Base-by-base conservation (phyloP, 2,888 invertebrate genomes). In the Drosophila kuntzei region DNA sequence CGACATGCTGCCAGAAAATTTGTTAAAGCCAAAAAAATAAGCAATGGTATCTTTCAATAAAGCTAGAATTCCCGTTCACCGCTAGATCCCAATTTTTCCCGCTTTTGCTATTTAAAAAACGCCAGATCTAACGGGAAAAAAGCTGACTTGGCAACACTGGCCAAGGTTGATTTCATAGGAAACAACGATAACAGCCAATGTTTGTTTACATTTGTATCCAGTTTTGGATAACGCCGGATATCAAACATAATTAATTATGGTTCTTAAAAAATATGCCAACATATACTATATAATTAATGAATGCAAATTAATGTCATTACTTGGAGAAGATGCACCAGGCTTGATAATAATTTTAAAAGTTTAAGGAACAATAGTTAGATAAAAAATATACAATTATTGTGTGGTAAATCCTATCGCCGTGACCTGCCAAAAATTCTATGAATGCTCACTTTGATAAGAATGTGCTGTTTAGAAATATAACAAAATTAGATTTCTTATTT, bases 161-260 rank as follows among this genome's bases (percentile, higher is more conserved):
- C 11, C 14, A 55, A 25, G 44, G 44, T 44, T 34, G 57, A 57
- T 18, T 46, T 11, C 44, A 32, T 18, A 14, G 43, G 22, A 20
- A n/a, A 3, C 20, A 12, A 18, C 36, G 46, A 46, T 57, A 50
- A 53, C 50, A 67, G 55, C 49, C 73, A 57, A 63, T 63, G 65
- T 68, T 77, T 75, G 73, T 76, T 76, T 76, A 76, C 76, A 60
- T 74, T 71, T 32, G 14, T 12, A n/a, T 43, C 54, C 54, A 76
- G 59, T 76, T 61, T 2, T 51, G 32, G 1, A 32, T 27, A 50
- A 27, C 36, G 50, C 2, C 37, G 16, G 25, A 36, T 50, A 27
- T 16, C 6, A n/a, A 11, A 36, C 36, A 34, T 20, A 16, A 39
- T 51, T 37, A 9, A 12, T 16, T 39, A 51, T 25, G 22, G 25